Evolutionary conservation across 2,888 invertebrate genomes (phyloP), one percentile per base, ranked within the genome.

Genomic region (Drepana falcataria): DNA sequence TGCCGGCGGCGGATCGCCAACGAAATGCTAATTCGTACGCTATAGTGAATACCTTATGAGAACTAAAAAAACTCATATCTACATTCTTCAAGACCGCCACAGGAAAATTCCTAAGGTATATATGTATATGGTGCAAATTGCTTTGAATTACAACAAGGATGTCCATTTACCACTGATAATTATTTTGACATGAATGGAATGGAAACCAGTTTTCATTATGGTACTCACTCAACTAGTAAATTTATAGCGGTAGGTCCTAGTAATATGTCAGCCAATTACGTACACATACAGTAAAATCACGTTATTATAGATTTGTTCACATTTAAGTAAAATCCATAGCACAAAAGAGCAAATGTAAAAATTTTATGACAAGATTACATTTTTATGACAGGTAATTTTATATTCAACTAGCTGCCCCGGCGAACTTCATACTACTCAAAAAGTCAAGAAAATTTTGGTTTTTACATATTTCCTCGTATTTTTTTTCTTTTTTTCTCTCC

Each of bases 11-110:
- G 77, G 77, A 78, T 82, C 79, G 80, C 78, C 81, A 77, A 79
- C 80, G 71, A 83, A 87, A 89, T 89, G 88, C 81, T 87, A 88
- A 87, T 88, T 82, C 77, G 77, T 74, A 74, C 65, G 78, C 81
- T 79, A 79, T 79, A 71, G 74, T 83, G 89, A 88, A 87, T 89
- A 87, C 80, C 77, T 79, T 85, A 87, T 85, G 77, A 62, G 81
- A 72, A 75, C 71, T 76, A 75, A 71, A 78, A 83, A 76, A 79
- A 82, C 64, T 73, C 69, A 72, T 76, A 71, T 73, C 69, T 69
- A 75, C 64, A 67, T 71, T 61, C 64, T 60, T 59, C 48, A 62
- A 64, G 63, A 64, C 66, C 57, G 66, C 65, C 68, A 66, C 77
- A 73, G 71, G 71, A 80, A 80, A 83, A 77, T 77, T 66, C 72